Conservation (phyloP, 2,113 vertebrate species). For the Polyodon spathula region DNA sequence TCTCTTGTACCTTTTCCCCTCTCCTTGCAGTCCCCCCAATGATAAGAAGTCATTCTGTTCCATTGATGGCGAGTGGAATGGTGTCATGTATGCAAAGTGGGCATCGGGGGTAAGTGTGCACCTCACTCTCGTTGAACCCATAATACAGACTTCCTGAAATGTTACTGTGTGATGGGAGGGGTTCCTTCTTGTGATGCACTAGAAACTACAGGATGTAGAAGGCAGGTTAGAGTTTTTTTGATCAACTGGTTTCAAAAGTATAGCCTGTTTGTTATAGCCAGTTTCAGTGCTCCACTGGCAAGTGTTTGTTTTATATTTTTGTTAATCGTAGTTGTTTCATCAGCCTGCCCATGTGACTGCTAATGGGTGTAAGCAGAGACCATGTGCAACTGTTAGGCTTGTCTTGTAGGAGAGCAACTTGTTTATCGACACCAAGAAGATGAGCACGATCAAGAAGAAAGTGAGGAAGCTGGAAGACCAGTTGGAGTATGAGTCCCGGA, state of each 20-base stretch:
- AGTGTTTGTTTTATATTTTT: neutral
- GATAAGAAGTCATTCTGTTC: constrained; percentile 96
- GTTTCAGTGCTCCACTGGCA: neutral
- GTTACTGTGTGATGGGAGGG: too few species aligned
- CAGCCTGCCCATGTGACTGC: too few species aligned
- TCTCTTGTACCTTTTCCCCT: constrained; percentile 1
- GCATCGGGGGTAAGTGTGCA: constrained; percentile 77
- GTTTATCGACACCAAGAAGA: constrained; percentile 94
- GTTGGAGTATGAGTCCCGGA: constrained; percentile 83
- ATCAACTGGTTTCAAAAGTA: too few species aligned
- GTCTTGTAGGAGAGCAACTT: constrained; percentile 86
- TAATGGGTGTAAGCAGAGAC: too few species aligned
- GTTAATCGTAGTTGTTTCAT: too few species aligned
- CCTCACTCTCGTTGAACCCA: too few species aligned
- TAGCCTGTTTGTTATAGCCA: too few species aligned
- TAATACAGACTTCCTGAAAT: too few species aligned
- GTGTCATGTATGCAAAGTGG: constrained; percentile 90
- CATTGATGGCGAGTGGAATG: constrained; percentile 96
- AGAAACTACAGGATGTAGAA: too few species aligned
- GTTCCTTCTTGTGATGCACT: too few species aligned
- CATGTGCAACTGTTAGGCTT: too few species aligned
- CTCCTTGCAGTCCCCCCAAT: constrained; percentile 72
- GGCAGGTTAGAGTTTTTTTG: too few species aligned
- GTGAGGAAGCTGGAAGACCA: constrained; percentile 94
- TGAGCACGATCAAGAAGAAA: constrained; percentile 93